A percentile compares a stretch with the other conserved stretches of the same genome.
These are phyloP conservation scores for Platycheirus rosarum DNA, from an alignment of 2,888 invertebrate genomes.

Conservation along the genomic window DNA sequence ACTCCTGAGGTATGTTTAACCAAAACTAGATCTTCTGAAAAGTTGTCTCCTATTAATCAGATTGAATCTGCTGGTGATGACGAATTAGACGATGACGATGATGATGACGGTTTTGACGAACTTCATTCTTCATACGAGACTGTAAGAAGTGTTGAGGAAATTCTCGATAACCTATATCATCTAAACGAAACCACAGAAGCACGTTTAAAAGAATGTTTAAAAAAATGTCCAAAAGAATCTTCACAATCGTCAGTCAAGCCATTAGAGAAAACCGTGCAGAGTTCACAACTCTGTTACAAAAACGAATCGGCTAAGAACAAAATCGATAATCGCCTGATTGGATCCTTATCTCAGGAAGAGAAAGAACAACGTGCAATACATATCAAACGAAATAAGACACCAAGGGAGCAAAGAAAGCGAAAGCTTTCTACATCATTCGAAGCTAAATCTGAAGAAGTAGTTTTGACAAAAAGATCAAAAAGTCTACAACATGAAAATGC, in stretches of 20 bases:
- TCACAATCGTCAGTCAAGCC: background rate
- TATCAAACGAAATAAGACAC: slow-evolving; percentile 21
- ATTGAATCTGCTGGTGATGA: background rate
- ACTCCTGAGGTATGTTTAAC: background rate
- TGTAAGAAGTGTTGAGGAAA: background rate
- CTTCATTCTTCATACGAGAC: background rate
- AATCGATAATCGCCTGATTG: background rate
- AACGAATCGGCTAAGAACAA: background rate
- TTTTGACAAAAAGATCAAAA: slow-evolving; percentile 8
- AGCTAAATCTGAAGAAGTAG: background rate
- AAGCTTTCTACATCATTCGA: slow-evolving; percentile 25
- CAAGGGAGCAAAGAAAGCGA: slow-evolving; percentile 18
- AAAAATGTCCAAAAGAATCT: background rate
- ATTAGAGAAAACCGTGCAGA: background rate
- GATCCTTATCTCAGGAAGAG: slow-evolving; percentile 8
- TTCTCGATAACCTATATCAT: background rate
- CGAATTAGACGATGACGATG: no score
- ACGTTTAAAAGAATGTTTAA: background rate
- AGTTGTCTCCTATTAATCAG: background rate
- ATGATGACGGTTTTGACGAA: background rate
- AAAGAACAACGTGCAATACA: background rate
- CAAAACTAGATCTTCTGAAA: background rate
- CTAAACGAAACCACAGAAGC: background rate
- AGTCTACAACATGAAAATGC: background rate
- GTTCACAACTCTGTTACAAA: no score